A percentile compares a stretch with the other conserved stretches of the same genome.
Evolutionary conservation across 37 sponge, comb jelly and placozoan genomes (phyloP).

Genomic region (Geodia barretti): DNA sequence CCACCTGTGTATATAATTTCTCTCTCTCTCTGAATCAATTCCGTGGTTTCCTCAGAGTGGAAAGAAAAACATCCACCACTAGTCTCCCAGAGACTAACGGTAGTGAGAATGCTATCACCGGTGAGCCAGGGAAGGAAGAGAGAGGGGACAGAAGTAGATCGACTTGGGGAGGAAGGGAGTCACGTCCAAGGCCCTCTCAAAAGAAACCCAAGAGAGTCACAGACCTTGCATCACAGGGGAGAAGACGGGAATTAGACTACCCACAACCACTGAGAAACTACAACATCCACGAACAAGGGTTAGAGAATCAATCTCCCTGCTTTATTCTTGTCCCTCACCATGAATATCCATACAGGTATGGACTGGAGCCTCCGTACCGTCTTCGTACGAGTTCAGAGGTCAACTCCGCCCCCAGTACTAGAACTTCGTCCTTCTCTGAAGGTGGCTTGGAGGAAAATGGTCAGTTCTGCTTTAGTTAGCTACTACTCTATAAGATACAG

Average conservation of each 20-base stretch:
- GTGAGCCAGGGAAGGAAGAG: not conserved
- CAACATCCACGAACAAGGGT: slow-evolving; percentile 19
- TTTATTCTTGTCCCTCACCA: no score
- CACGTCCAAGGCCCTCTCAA: not conserved
- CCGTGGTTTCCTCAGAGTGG: no score
- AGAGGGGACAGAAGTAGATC: not conserved
- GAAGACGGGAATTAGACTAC: not conserved
- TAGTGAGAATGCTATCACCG: not conserved
- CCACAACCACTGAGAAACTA: not conserved
- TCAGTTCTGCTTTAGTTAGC: not conserved
- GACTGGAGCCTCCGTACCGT: not conserved
- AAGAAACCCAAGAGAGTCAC: not conserved
- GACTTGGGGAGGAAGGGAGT: not conserved
- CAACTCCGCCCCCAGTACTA: not conserved
- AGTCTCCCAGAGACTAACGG: no score
- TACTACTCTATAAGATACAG: no score
- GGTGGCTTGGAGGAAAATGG: not conserved
- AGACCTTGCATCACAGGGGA: not conserved
- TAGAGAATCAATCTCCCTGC: not conserved
- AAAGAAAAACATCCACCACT: no score
- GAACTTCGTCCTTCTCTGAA: not conserved
- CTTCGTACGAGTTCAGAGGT: not conserved
- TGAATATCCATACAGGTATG: no score
- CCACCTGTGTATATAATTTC: no score
- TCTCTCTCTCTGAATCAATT: no score